Evolutionary conservation across 2,888 invertebrate species (phyloP).

Genomic region (Bombylius discolor): DNA sequence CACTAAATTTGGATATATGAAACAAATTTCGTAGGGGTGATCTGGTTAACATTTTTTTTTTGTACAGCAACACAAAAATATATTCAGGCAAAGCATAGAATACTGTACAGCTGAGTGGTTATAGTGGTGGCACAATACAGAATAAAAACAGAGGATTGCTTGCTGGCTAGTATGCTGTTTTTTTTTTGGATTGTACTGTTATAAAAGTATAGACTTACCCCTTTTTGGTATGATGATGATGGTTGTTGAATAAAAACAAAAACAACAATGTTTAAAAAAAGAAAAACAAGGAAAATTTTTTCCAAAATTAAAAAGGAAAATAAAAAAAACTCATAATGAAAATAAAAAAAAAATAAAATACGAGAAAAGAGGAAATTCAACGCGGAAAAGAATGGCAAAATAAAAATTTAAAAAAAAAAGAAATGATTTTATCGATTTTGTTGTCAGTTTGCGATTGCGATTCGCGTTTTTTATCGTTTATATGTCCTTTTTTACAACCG

Average conservation of each 20-base stretch:
- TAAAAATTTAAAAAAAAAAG: slow-evolving; percentile 5
- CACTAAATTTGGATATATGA: neutral
- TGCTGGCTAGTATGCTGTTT: too few species aligned
- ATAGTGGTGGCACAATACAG: too few species aligned
- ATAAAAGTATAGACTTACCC: too few species aligned
- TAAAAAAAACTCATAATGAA: neutral
- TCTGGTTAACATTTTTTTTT: too few species aligned
- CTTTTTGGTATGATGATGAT: neutral
- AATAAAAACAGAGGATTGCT: too few species aligned
- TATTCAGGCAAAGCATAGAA: too few species aligned
- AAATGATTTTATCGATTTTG: slow-evolving; percentile 17
- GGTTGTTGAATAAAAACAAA: neutral
- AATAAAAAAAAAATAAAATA: slow-evolving; percentile 3
- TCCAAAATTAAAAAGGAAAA: neutral
- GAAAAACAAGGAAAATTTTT: neutral
- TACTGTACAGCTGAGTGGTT: too few species aligned
- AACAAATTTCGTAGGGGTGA: too few species aligned
- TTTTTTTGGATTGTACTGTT: too few species aligned
- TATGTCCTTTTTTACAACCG: neutral
- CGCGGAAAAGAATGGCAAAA: slow-evolving; percentile 13
- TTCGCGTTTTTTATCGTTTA: slow-evolving; percentile 10
- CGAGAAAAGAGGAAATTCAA: neutral
- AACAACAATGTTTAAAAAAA: neutral
- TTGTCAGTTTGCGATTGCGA: slow-evolving; percentile 16
- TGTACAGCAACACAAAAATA: too few species aligned